Percentiles rank a stretch among this genome's conserved stretches.
These are phyloP conservation scores for Boloria selene DNA, from an alignment of 2,888 invertebrate genomes.

Conservation along the genomic window DNA sequence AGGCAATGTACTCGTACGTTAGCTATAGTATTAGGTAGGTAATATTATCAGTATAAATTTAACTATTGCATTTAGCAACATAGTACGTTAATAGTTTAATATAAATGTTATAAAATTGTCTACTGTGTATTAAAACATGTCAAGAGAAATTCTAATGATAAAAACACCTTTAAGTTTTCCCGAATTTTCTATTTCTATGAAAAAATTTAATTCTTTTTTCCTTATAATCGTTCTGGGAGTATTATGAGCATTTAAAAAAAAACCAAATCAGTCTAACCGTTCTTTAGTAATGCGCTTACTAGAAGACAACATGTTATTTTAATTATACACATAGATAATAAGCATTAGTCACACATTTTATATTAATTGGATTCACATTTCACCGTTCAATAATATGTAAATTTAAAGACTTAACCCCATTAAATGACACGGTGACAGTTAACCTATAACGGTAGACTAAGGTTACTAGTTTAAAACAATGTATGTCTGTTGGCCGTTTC, in stretches of 20 bases:
- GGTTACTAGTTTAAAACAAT: conserved; percentile 23
- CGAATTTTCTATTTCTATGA: too few species aligned
- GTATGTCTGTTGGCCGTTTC: conserved; percentile 9
- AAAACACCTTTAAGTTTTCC: too few species aligned
- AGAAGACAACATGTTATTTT: not conserved
- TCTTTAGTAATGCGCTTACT: not conserved
- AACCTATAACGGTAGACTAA: conserved; percentile 32
- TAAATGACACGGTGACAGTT: conserved; percentile 34
- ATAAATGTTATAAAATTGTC: too few species aligned
- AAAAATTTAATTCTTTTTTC: too few species aligned
- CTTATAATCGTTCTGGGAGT: too few species aligned
- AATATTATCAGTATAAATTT: too few species aligned
- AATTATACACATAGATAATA: not conserved
- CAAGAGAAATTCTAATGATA: too few species aligned
- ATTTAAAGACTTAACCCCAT: conserved; percentile 23
- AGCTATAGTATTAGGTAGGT: too few species aligned
- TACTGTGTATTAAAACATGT: too few species aligned
- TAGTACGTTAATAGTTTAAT: too few species aligned
- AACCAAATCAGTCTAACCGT: not conserved
- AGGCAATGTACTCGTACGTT: too few species aligned
- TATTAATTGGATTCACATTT: conserved; percentile 4
- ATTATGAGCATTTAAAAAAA: not conserved
- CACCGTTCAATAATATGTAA: conserved; percentile 24
- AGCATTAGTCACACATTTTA: not conserved
- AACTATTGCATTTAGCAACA: too few species aligned